These are phyloP conservation scores for Macrophya annulata DNA, from an alignment of 2,888 invertebrate species.

Conservation along the genomic window DNA sequence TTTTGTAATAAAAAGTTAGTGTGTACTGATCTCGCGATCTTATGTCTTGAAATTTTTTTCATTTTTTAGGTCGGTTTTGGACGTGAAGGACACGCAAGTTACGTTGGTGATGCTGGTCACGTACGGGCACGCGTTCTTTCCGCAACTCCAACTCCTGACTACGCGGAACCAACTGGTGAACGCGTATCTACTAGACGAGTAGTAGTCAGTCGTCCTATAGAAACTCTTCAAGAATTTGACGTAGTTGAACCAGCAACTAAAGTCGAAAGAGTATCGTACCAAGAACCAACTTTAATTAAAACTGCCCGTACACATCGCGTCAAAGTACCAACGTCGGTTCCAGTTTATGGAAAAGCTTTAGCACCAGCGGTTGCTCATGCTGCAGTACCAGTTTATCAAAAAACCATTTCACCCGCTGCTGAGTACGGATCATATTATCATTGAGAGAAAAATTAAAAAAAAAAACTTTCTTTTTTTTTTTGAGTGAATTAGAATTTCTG, in stretches of 20 bases:
- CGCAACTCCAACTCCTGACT: conserved; percentile 82
- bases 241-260: conserved; percentile 84
- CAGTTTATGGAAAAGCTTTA: conserved; percentile 76
- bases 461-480: background rate
- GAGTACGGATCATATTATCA: conserved; percentile 65
- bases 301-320: conserved; percentile 79
- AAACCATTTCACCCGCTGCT: conserved; percentile 71
- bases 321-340: conserved; percentile 78
- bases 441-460: conserved; percentile 16
- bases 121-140: conserved; percentile 82
- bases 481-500: background rate
- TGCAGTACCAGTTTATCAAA: conserved; percentile 73
- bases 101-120: conserved; percentile 79
- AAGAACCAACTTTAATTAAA: conserved; percentile 81
- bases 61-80: conserved; percentile 74
- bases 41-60: background rate
- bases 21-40: conserved; percentile 48
- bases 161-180: conserved; percentile 81
- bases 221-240: conserved; percentile 83
- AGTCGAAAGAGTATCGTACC: conserved; percentile 82
- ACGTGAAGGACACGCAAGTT: conserved; percentile 72
- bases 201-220: conserved; percentile 84
- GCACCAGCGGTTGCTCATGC: conserved; percentile 73
- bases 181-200: conserved; percentile 83
- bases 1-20: conserved; percentile 59